Percentiles rank a stretch among this genome's conserved stretches.
Conservation (phyloP, 2,888 invertebrate genomes). For the Aphodius sticticus region DNA sequence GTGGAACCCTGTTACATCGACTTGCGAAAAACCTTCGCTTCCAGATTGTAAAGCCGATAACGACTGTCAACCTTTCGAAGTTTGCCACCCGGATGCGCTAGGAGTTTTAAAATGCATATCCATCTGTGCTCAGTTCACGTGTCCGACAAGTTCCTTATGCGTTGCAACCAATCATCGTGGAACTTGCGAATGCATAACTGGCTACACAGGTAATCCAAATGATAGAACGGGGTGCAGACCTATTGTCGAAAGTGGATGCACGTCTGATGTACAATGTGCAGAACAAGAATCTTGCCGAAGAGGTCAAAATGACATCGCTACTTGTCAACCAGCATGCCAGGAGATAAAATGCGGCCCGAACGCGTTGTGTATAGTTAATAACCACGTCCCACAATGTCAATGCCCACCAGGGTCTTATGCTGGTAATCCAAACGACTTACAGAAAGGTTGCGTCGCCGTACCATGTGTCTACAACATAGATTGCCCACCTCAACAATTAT, state of each 20-base stretch:
- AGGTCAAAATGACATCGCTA: constrained; percentile 66
- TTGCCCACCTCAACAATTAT: constrained; percentile 80
- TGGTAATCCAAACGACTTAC: constrained; percentile 82
- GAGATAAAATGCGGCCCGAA: constrained; percentile 82
- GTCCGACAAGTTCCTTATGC: constrained; percentile 85
- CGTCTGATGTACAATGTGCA: constrained; percentile 80
- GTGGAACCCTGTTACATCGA: constrained; percentile 84
- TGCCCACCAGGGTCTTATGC: constrained; percentile 88
- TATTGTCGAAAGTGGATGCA: constrained; percentile 77
- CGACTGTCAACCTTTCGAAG: constrained; percentile 75
- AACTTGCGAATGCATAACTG: constrained; percentile 83
- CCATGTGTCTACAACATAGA: constrained; percentile 89
- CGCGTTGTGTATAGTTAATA: constrained; percentile 87
- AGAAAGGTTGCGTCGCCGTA: constrained; percentile 78
- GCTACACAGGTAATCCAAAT: constrained; percentile 89
- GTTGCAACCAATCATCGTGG: constrained; percentile 76
- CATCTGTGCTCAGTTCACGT: constrained; percentile 82
- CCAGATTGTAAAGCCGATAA: constrained; percentile 78
- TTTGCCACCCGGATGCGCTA: constrained; percentile 84
- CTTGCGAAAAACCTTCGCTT: constrained; percentile 86
- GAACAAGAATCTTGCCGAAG: constrained; percentile 82
- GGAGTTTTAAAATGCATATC: constrained; percentile 85
- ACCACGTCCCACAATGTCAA: constrained; percentile 88
- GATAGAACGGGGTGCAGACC: constrained; percentile 87
- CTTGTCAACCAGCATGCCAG: constrained; percentile 82